Base-by-base conservation (phyloP, 2,113 vertebrate species). In the Oncorhynchus gorbuscha region DNA sequence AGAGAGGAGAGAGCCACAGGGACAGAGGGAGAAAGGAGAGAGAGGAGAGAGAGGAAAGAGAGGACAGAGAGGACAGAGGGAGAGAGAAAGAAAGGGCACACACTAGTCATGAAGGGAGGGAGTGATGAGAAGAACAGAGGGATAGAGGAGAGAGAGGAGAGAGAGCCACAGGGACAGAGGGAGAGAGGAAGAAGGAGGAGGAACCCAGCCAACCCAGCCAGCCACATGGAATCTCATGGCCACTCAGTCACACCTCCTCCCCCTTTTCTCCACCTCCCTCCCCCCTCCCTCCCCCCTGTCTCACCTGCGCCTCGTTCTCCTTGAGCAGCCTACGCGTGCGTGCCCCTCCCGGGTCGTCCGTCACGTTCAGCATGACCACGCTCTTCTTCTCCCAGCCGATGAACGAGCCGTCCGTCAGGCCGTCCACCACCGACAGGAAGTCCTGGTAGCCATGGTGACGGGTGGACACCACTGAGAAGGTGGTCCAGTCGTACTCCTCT, bases 331-430 rank as follows among this genome's bases (percentile, higher is more conserved):
- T 93, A 0, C 94, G 91, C 14, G 96, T 87, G 69, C 95, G 95
- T 0, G 93, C 87, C 77, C 94, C 94, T n/a, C 92, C 95, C 0
- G 95, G 96, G 84, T 97, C 97, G 20, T 96, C 94, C 0, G 93
- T 95, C 45, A 96, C 90, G 85, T 97, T 96, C 78, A 98, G 94
- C 73, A 96, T 95, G 74, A 98, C 93, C 59, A 97, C 93, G n/a
- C 96, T 96, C 13, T 96, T 96, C 90, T 95, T 96, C 89, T 97
- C 97, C 97, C 97, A 98, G 78, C 97, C 97, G 71, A 98, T 96
- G 91, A 98, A 94, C 61, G 96, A 97, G 89, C 96, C 94, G 72
- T 98, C 97, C 0, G 97, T 98, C 88, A 99, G 89, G 59, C 95
- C 95, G 89, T 99, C 97, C 55, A 98, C 95, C 81, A 96, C 93